phyloP scores from a whole-genome alignment of 2,113 vertebrate species.

The Anas platyrhynchos region DNA sequence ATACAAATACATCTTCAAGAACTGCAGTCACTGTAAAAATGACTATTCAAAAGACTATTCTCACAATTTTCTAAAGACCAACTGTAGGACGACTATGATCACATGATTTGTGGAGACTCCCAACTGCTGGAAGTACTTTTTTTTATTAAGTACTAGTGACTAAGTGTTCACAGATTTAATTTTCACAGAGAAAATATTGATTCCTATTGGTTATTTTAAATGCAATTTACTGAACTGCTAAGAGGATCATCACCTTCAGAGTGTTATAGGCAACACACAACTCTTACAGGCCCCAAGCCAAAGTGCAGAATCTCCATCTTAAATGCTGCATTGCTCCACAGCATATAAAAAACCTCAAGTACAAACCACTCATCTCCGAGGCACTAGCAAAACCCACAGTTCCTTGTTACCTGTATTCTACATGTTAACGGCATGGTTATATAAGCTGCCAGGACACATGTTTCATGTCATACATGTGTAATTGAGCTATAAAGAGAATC shows the following conservation, averaged over 20 bases:
- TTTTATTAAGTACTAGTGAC: not conserved
- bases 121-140: not conserved
- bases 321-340: not conserved
- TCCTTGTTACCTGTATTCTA: not conserved
- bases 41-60: not conserved
- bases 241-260: not conserved
- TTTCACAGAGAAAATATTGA: not conserved
- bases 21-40: not conserved
- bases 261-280: not conserved
- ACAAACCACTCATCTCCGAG: not conserved
- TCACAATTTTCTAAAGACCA: not conserved
- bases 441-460: not conserved
- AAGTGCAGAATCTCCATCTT: not conserved
- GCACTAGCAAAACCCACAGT: not conserved
- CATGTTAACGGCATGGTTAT: not conserved
- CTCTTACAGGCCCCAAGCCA: not conserved
- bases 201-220: not conserved
- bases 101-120: not conserved
- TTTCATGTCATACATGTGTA: fast-evolving
- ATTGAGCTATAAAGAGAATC: not conserved
- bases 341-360: not conserved
- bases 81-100: not conserved
- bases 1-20: not conserved
- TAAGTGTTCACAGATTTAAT: not conserved
- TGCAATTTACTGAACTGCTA: not conserved